These are phyloP conservation scores for Xenus cinereus DNA, from an alignment of 2,113 vertebrate species.

Conservation along the genomic window DNA sequence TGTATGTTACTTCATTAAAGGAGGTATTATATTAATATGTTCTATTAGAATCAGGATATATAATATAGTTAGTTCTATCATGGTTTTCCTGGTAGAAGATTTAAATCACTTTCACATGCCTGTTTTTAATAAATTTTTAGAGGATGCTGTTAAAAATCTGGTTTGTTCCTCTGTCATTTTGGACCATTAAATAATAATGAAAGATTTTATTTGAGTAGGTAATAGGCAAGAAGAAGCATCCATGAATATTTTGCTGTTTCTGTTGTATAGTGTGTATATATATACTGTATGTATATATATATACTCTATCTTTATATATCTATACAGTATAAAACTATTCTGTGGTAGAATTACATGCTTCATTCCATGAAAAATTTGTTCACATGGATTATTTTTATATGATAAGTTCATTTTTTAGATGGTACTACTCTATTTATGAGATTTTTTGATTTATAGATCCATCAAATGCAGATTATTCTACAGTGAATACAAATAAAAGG, in stretches of 20 bases:
- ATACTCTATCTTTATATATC: too few species aligned
- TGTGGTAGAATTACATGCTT: background rate
- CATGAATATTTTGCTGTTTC: background rate
- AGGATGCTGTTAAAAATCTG: background rate
- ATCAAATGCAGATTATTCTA: background rate
- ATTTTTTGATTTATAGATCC: background rate
- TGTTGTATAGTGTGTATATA: too few species aligned
- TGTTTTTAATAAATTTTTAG: background rate
- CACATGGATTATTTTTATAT: rapidly evolving
- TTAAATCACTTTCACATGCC: background rate
- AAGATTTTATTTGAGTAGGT: background rate
- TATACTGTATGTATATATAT: too few species aligned
- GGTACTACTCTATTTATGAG: background rate
- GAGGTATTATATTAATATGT: background rate
- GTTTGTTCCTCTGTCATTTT: background rate
- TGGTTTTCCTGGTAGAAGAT: background rate
- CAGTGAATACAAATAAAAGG: background rate
- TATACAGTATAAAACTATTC: too few species aligned
- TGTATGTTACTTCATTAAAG: background rate
- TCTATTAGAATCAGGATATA: background rate
- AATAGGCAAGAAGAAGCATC: background rate
- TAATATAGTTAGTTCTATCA: background rate
- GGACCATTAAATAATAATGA: background rate
- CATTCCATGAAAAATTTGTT: background rate
- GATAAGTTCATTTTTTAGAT: background rate